phyloP scores from a whole-genome alignment of 2,888 invertebrate genomes.

The Drosophila kambysellisi region DNA sequence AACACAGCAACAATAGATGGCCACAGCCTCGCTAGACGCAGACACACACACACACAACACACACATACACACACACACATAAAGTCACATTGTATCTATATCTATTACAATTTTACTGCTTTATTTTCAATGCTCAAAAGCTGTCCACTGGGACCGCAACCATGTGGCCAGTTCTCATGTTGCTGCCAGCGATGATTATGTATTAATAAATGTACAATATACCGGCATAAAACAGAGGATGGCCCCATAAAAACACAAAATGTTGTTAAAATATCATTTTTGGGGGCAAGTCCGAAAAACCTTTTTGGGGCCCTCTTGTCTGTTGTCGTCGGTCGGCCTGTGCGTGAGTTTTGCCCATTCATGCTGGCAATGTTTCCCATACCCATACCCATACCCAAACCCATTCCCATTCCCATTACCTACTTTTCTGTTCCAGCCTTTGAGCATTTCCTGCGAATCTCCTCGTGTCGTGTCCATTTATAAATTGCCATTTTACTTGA shows the following conservation, averaged over 20 bases:
- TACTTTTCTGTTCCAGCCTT: conserved; percentile 2
- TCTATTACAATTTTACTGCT: conserved; percentile 74
- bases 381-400: neutral
- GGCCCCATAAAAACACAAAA: conserved; percentile 62
- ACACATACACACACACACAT: neutral
- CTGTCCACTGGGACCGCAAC: conserved; percentile 53
- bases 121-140: conserved; percentile 64
- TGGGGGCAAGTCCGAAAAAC: conserved; percentile 24
- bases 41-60: neutral
- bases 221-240: conserved; percentile 46
- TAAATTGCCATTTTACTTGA: conserved; percentile 39
- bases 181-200: conserved; percentile 66
- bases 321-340: conserved; percentile 11
- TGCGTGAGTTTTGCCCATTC: conserved; percentile 74
- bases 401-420: neutral
- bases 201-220: conserved; percentile 75
- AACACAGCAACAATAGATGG: conserved; percentile 35
- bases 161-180: conserved; percentile 61
- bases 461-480: conserved; percentile 47
- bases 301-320: conserved; percentile 14
- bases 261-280: conserved; percentile 73
- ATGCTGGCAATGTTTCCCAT: conserved; percentile 13
- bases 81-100: conserved; percentile 50
- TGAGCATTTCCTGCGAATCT: conserved; percentile 52
- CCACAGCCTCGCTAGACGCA: conserved; percentile 22